phyloP scores from a whole-genome alignment of 2,113 vertebrate species.

The Datnioides undecimradiatus region DNA sequence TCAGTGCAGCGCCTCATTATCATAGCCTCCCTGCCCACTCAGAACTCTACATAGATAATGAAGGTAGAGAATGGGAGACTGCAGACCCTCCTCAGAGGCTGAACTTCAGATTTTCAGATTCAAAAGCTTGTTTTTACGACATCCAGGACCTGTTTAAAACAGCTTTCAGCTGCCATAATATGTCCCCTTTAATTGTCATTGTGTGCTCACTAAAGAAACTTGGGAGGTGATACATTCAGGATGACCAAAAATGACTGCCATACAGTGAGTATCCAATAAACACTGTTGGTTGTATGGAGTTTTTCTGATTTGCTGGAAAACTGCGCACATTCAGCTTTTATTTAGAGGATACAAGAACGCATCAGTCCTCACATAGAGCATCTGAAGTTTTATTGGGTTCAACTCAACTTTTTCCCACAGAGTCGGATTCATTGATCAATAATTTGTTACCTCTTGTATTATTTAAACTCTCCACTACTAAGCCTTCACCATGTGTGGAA shows the following conservation, averaged over 20 bases:
- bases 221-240: neutral
- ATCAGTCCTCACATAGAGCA: neutral
- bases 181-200: neutral
- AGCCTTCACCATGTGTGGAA: too few species aligned
- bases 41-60: too few species aligned
- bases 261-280: neutral
- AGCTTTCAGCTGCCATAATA: too few species aligned
- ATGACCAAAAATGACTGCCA: neutral
- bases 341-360: neutral
- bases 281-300: neutral
- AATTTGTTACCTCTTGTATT: neutral
- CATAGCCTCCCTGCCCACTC: too few species aligned
- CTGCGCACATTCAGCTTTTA: neutral
- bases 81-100: too few species aligned
- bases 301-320: neutral
- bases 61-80: too few species aligned
- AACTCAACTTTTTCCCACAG: neutral
- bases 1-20: too few species aligned
- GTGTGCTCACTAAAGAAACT: neutral
- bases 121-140: too few species aligned
- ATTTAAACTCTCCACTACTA: neutral
- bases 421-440: neutral
- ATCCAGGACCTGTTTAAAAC: too few species aligned
- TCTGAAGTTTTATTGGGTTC: neutral
- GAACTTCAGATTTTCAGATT: too few species aligned